A percentile compares a stretch with the other conserved stretches of the same genome.
Conservation (phyloP, 2,888 invertebrate genomes). For the Apotomis turbidana region DNA sequence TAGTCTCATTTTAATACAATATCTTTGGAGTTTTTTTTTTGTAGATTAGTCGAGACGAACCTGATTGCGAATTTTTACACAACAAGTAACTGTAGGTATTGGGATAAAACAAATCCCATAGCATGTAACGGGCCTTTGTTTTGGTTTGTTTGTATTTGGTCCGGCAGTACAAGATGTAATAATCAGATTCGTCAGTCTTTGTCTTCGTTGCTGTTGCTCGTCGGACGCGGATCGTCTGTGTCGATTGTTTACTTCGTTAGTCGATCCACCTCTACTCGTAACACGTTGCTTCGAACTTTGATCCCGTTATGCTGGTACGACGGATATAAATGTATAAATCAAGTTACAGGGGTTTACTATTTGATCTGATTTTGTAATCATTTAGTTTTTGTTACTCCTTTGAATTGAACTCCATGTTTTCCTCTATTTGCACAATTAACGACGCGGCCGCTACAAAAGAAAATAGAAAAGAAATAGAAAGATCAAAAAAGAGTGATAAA, state of each 20-base stretch:
- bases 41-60: too few relatives aligned
- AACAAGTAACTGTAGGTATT: background rate
- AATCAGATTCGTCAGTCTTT: slow-evolving; percentile 76
- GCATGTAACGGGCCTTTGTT: slow-evolving; percentile 38
- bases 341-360: slow-evolving; percentile 5
- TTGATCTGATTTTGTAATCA: background rate
- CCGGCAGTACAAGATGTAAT: slow-evolving; percentile 59
- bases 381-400: slow-evolving; percentile 1
- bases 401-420: background rate
- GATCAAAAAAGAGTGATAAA: background rate
- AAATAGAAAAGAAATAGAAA: background rate
- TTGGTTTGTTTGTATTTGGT: slow-evolving; percentile 58
- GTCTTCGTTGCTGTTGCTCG: slow-evolving; percentile 64
- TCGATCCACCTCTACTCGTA: slow-evolving; percentile 62
- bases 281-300: slow-evolving; percentile 63
- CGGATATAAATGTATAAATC: slow-evolving; percentile 21
- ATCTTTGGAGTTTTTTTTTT: too few relatives aligned
- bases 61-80: background rate
- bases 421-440: background rate
- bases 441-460: background rate
- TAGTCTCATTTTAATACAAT: too few relatives aligned
- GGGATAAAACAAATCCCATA: background rate
- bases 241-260: slow-evolving; percentile 82
- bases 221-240: slow-evolving; percentile 70
- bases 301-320: slow-evolving; percentile 57